Percentiles rank a stretch among this genome's conserved stretches.
phyloP scores from a whole-genome alignment of 2,113 vertebrate species.

The Indri indri region DNA sequence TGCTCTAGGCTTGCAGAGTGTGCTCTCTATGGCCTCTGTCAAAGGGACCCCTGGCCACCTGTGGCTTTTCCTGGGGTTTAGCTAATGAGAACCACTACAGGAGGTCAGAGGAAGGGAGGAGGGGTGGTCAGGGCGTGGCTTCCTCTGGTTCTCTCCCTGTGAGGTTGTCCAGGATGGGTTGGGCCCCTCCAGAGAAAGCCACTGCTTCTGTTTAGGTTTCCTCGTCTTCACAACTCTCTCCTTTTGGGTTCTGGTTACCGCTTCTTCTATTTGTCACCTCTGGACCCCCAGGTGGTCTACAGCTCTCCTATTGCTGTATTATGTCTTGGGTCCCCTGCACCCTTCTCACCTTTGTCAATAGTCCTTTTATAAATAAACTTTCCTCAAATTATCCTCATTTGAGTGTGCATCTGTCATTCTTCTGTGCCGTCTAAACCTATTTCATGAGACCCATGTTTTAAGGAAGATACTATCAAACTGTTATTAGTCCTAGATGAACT shows the following conservation, averaged over 20 bases:
- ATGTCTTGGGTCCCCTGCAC: not conserved
- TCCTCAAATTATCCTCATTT: not conserved
- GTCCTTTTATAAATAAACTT: not conserved
- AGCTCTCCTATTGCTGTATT: not conserved
- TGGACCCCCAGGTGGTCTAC: not conserved
- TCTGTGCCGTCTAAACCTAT: not conserved
- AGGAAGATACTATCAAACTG: not conserved
- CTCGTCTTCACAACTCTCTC: not conserved
- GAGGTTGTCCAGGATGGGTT: not conserved
- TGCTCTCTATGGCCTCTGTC: too few species aligned
- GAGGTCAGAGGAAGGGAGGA: fast-evolving
- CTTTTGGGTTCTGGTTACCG: not conserved
- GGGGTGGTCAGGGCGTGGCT: not conserved
- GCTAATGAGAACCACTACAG: not conserved
- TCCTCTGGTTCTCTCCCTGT: not conserved
- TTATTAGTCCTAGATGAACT: not conserved
- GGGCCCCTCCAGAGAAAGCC: not conserved
- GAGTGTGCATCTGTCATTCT: not conserved
- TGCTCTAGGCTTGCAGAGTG: not conserved
- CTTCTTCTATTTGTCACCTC: not conserved
- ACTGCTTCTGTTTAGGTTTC: not conserved
- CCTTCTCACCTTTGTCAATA: not conserved
- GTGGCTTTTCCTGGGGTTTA: not conserved
- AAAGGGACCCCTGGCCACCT: too few species aligned
- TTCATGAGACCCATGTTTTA: not conserved